These are phyloP conservation scores for Bruchidius siliquastri DNA, from an alignment of 2,888 invertebrate genomes.

Conservation along the genomic window DNA sequence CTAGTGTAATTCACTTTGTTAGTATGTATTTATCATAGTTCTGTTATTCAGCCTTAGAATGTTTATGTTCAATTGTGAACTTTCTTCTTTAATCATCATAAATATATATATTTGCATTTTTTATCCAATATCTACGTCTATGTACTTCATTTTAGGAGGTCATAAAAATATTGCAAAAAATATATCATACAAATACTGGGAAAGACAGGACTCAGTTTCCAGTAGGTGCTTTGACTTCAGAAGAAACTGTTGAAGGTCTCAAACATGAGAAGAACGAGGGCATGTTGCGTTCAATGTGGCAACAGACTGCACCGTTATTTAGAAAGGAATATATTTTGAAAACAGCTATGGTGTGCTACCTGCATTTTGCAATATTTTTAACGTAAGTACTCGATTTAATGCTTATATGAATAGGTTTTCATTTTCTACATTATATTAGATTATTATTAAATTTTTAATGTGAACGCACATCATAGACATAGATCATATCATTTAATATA, in stretches of 20 bases:
- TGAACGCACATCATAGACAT: too few species aligned
- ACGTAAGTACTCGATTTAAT: constrained; percentile 34
- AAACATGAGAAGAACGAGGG: constrained; percentile 22
- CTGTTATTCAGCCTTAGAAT: too few species aligned
- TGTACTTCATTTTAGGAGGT: background rate
- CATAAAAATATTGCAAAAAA: constrained; percentile 32
- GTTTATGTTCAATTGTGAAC: too few species aligned
- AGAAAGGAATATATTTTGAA: constrained; percentile 34
- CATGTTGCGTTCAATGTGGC: constrained; percentile 38
- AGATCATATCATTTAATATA: too few species aligned
- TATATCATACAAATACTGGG: constrained; percentile 40
- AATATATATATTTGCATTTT: too few species aligned
- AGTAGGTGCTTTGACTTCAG: constrained; percentile 32
- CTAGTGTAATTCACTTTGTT: too few species aligned
- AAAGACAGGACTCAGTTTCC: constrained; percentile 36
- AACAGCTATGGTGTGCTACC: constrained; percentile 41
- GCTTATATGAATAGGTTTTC: background rate
- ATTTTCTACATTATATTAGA: too few species aligned
- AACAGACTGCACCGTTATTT: constrained; percentile 44
- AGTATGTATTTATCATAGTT: too few species aligned
- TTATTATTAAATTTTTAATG: too few species aligned
- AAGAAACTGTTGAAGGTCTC: constrained; percentile 18
- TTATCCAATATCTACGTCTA: background rate
- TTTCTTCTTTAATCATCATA: too few species aligned
- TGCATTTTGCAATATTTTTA: constrained; percentile 46